phyloP scores from a whole-genome alignment of 2,888 invertebrate species.

The Drosophila pseudotakahashii region DNA sequence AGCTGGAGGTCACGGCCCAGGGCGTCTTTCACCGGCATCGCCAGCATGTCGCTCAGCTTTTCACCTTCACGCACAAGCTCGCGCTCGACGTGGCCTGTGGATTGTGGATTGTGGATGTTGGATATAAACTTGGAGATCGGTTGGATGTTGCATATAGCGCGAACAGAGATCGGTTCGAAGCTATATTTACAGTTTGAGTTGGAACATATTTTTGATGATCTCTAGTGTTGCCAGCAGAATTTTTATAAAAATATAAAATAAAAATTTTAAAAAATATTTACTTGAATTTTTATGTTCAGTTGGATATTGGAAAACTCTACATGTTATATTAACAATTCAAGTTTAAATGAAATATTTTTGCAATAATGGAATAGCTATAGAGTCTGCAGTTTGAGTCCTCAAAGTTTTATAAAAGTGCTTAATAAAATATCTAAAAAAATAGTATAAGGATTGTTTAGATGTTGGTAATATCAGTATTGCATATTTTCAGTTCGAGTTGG shows the following conservation, averaged over 20 bases:
- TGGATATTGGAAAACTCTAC: too few relatives aligned
- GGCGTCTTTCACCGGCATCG: conserved; percentile 92
- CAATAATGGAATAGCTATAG: too few relatives aligned
- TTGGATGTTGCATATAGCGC: neutral
- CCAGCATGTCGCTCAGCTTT: conserved; percentile 90
- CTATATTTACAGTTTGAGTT: conserved; percentile 7
- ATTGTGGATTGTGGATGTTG: conserved; percentile 72
- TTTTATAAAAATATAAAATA: neutral
- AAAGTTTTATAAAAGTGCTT: too few relatives aligned
- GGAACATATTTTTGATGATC: neutral
- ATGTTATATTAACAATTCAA: too few relatives aligned
- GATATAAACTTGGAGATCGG: neutral
- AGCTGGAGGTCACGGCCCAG: conserved; percentile 89
- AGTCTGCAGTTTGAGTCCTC: too few relatives aligned
- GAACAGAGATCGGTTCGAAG: too few relatives aligned
- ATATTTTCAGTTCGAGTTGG: conserved; percentile 3
- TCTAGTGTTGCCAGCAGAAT: neutral
- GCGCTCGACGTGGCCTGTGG: conserved; percentile 87
- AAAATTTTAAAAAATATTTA: neutral
- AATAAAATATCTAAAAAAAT: too few relatives aligned
- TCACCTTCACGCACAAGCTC: conserved; percentile 90
- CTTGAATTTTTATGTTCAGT: too few relatives aligned
- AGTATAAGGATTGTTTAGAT: too few relatives aligned
- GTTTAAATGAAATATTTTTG: too few relatives aligned
- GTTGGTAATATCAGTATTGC: neutral